Conservation (phyloP, 2,113 vertebrate genomes). For the Pithys albifrons region DNA sequence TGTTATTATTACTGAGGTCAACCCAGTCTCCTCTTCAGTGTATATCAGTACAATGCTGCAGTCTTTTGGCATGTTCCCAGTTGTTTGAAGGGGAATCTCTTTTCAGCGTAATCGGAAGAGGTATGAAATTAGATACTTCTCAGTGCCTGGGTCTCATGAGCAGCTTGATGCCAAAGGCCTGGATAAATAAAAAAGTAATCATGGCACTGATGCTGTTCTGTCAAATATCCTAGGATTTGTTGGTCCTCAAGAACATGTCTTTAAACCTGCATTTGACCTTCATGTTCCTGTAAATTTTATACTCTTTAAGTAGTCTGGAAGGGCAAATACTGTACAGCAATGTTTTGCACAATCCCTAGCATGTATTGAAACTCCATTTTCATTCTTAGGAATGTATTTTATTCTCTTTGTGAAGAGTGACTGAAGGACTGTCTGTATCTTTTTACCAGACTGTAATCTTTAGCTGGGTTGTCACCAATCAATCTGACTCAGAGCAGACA, state of each 20-base stretch:
- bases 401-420: not conserved
- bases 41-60: not conserved
- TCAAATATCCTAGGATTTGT: not conserved
- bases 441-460: constrained; percentile 10
- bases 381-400: not conserved
- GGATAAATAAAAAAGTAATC: not conserved
- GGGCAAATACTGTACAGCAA: not conserved
- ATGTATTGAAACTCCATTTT: not conserved
- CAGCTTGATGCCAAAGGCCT: not conserved
- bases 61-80: not conserved
- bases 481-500: constrained; percentile 33
- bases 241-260: not conserved
- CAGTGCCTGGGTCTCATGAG: not conserved
- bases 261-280: constrained; percentile 6
- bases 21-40: not conserved
- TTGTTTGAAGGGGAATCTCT: not conserved
- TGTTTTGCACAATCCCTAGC: not conserved
- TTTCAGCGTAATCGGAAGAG: not conserved
- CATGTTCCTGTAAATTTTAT: not conserved
- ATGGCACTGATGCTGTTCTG: not conserved
- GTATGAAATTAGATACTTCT: not conserved
- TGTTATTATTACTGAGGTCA: not conserved
- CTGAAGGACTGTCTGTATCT: not conserved
- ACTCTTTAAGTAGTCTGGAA: not conserved
- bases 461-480: constrained; percentile 21